Percentiles rank a stretch among this genome's conserved stretches.
Evolutionary conservation across 2,888 invertebrate species (phyloP).

Genomic region (Polymixis lichenea): DNA sequence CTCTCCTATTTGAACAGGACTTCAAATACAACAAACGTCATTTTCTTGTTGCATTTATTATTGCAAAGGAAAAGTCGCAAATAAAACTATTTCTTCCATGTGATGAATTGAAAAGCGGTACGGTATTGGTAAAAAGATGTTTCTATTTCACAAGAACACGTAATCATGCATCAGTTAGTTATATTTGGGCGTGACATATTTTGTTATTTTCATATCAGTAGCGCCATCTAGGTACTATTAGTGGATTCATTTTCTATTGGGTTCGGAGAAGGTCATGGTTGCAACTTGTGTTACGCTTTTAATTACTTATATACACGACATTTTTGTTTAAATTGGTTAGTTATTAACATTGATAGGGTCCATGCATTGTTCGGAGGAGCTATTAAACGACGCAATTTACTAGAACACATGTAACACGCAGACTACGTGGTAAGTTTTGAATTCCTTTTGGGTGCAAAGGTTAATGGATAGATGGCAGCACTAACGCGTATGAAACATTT

Average conservation of each 20-base stretch:
- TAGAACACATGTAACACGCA: neutral
- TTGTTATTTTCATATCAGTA: slow-evolving; percentile 68
- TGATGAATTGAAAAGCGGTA: slow-evolving; percentile 85
- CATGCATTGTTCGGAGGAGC: neutral
- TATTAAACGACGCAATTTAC: neutral
- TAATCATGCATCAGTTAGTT: slow-evolving; percentile 77
- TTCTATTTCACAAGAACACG: slow-evolving; percentile 87
- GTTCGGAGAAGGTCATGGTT: slow-evolving; percentile 61
- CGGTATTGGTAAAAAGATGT: slow-evolving; percentile 71
- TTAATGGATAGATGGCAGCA: slow-evolving; percentile 54
- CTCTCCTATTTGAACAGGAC: slow-evolving; percentile 77
- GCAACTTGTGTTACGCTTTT: slow-evolving; percentile 29
- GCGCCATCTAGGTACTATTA: slow-evolving; percentile 79
- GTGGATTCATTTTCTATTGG: slow-evolving; percentile 34
- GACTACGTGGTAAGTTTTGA: slow-evolving; percentile 40
- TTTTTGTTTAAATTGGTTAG: neutral
- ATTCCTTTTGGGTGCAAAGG: slow-evolving; percentile 21
- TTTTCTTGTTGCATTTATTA: slow-evolving; percentile 86
- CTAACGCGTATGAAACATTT: neutral
- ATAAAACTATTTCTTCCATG: slow-evolving; percentile 74
- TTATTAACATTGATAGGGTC: neutral
- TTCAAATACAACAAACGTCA: slow-evolving; percentile 84
- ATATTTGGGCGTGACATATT: slow-evolving; percentile 85
- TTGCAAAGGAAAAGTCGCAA: slow-evolving; percentile 82
- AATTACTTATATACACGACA: slow-evolving; percentile 4